Conservation (phyloP, 2,888 invertebrate genomes). For the Germaria angustata region DNA sequence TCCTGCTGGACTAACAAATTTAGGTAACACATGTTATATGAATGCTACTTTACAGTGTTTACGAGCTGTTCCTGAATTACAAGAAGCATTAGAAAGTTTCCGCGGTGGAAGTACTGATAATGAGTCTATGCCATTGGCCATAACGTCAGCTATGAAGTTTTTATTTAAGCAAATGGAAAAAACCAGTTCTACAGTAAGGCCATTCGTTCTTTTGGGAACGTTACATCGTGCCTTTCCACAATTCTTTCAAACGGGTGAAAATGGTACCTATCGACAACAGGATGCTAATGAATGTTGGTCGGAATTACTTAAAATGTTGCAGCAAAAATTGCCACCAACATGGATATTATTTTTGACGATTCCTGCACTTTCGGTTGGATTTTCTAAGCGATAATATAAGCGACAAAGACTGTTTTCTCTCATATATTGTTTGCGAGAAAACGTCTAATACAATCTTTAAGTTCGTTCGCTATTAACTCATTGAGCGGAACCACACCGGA, state of each 20-base stretch:
- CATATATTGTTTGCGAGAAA: no score
- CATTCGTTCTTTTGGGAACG: slow-evolving; percentile 89
- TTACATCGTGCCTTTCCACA: slow-evolving; percentile 93
- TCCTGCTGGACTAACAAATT: slow-evolving; percentile 95
- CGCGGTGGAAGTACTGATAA: slow-evolving; percentile 82
- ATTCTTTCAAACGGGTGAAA: slow-evolving; percentile 88
- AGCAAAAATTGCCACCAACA: slow-evolving; percentile 90
- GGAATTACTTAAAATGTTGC: slow-evolving; percentile 94
- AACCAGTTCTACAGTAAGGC: slow-evolving; percentile 84
- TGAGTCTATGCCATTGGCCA: slow-evolving; percentile 83
- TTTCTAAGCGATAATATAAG: no score
- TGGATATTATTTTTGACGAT: no score
- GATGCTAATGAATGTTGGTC: slow-evolving; percentile 99
- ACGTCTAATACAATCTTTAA: no score
- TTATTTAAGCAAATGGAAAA: slow-evolving; percentile 89
- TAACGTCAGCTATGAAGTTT: slow-evolving; percentile 89
- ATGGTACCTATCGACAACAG: slow-evolving; percentile 94
- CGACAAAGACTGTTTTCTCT: no score
- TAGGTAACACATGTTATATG: slow-evolving; percentile 99
- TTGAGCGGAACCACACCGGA: no score
- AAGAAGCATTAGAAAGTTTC: slow-evolving; percentile 86
- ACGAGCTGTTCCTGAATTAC: slow-evolving; percentile 95
- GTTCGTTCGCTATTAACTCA: no score
- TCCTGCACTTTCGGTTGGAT: no score
- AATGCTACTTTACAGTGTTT: slow-evolving; percentile 98